Evolutionary conservation across 2,888 invertebrate genomes (phyloP).

Genomic region (Habrosyne pyritoides): DNA sequence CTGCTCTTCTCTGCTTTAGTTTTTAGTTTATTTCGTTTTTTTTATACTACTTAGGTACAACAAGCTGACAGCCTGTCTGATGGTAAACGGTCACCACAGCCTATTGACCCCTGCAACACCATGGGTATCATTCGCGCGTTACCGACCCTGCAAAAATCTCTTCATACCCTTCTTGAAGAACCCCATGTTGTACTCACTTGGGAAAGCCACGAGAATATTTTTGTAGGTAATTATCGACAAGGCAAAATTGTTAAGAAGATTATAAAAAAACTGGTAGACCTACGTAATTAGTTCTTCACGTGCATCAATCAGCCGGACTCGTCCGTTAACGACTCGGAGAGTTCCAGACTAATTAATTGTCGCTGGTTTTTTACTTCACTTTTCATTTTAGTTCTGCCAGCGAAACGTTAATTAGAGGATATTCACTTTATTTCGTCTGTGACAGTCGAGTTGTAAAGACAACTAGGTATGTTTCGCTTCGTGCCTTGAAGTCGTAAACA

Average conservation of each 20-base stretch:
- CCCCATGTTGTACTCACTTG: no score
- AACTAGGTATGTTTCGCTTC: not conserved
- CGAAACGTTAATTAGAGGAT: slow-evolving; percentile 30
- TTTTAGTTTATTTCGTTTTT: no score
- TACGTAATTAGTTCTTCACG: slow-evolving; percentile 6
- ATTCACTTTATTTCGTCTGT: slow-evolving; percentile 13
- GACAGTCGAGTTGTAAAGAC: not conserved
- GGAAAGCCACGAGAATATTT: no score
- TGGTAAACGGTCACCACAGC: no score
- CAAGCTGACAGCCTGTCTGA: no score
- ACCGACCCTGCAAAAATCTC: no score
- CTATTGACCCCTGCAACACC: no score
- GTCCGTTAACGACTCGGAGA: slow-evolving; percentile 13
- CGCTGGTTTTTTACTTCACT: slow-evolving; percentile 19
- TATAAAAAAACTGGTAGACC: slow-evolving; percentile 5
- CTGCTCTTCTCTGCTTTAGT: no score
- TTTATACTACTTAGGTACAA: no score
- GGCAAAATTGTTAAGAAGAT: not conserved
- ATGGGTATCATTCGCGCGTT: no score
- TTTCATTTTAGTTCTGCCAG: slow-evolving; percentile 18
- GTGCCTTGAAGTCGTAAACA: slow-evolving; percentile 1
- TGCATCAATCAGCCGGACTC: slow-evolving; percentile 5
- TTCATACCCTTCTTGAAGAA: no score
- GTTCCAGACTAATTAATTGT: slow-evolving; percentile 29
- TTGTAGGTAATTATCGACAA: not conserved